Percentiles rank a stretch among this genome's conserved stretches.
These are phyloP conservation scores for Ceramica pisi DNA, from an alignment of 2,888 invertebrate genomes.

Conservation along the genomic window DNA sequence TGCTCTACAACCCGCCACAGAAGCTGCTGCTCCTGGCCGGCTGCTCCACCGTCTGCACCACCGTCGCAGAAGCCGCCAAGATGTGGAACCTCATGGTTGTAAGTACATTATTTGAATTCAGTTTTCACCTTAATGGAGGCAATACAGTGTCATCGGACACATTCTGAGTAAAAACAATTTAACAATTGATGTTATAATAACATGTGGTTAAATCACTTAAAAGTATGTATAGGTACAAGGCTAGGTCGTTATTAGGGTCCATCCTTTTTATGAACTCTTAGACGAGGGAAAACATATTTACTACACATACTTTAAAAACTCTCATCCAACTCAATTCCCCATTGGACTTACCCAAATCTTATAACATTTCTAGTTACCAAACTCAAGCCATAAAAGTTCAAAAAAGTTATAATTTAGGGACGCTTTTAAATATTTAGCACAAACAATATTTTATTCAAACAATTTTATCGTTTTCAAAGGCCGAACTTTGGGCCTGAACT, in stretches of 20 bases:
- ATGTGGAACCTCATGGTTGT: constrained; percentile 99
- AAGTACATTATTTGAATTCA: constrained; percentile 84
- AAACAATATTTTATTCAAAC: constrained; percentile 57
- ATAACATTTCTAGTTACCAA: constrained; percentile 37
- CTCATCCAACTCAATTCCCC: constrained; percentile 30
- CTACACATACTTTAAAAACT: constrained; percentile 19
- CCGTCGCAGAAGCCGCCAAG: constrained; percentile 99
- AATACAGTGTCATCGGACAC: too few species aligned
- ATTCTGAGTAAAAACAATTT: too few species aligned
- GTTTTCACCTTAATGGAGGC: too few species aligned
- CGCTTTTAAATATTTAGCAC: constrained; percentile 49
- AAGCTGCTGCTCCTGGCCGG: constrained; percentile 98
- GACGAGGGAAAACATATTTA: neutral
- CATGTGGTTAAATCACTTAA: too few species aligned
- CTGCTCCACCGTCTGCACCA: constrained; percentile 99
- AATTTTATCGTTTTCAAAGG: constrained; percentile 42
- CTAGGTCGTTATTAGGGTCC: too few species aligned
- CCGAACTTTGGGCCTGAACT: constrained; percentile 42
- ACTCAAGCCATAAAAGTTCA: constrained; percentile 50
- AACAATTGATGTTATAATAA: too few species aligned
- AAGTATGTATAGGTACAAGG: too few species aligned
- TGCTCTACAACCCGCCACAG: constrained; percentile 98
- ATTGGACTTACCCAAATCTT: constrained; percentile 29
- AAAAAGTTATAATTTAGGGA: constrained; percentile 48
- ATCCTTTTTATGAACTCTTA: too few species aligned